Evolutionary conservation across 2,113 vertebrate genomes (phyloP).

Genomic region (Austrofundulus limnaeus): DNA sequence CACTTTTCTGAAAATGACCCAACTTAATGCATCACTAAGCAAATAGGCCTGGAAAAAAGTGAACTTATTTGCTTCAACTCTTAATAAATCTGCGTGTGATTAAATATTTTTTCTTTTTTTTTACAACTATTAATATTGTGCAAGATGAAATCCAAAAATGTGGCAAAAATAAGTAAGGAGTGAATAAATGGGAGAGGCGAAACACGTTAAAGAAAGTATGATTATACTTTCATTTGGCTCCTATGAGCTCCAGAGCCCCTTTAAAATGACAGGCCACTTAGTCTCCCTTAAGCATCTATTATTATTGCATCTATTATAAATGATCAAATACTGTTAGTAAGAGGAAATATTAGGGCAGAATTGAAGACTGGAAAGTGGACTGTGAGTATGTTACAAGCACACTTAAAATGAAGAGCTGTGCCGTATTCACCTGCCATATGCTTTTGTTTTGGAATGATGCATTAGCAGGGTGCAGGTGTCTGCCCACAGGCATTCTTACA

Average conservation of each 20-base stretch:
- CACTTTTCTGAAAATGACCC: no score
- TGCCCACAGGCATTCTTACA: conserved; percentile 17
- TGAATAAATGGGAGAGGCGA: no score
- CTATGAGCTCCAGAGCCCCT: no score
- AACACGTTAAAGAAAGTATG: no score
- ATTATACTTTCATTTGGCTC: no score
- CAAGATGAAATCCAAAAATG: conserved; percentile 1
- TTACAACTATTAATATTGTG: conserved; percentile 11
- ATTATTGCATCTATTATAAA: conserved; percentile 3
- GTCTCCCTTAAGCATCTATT: neutral
- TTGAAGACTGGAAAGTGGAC: conserved; percentile 2
- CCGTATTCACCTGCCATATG: conserved; percentile 7
- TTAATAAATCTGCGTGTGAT: neutral
- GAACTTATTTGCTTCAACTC: no score
- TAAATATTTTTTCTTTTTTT: neutral
- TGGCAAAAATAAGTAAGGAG: no score
- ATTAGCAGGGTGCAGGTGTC: conserved; percentile 13
- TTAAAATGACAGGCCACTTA: no score
- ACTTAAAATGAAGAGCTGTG: neutral
- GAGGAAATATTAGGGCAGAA: conserved; percentile 3
- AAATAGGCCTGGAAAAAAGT: no score
- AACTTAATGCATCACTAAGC: no score
- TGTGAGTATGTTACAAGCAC: conserved; percentile 7
- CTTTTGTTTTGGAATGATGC: conserved; percentile 18
- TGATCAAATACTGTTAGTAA: neutral